These are phyloP conservation scores for Dastarcus helophoroides DNA, from an alignment of 2,888 invertebrate genomes.

Conservation along the genomic window DNA sequence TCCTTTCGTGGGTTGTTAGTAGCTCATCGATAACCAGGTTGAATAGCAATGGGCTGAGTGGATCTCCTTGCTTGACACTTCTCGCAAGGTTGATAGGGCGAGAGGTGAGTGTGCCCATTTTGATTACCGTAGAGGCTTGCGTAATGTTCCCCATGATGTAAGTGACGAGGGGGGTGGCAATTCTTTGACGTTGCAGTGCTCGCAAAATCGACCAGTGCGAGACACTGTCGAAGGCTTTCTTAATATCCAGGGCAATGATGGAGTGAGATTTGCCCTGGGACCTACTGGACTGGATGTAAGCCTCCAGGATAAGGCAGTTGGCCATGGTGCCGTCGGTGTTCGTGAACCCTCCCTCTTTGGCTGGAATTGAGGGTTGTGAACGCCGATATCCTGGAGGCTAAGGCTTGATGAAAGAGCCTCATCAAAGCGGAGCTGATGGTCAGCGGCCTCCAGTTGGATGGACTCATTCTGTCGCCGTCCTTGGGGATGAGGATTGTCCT, in stretches of 20 bases:
- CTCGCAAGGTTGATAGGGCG: constrained; percentile 20
- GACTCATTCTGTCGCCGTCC: constrained; percentile 20
- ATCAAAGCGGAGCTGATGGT: constrained; percentile 25
- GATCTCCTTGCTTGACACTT: constrained; percentile 11
- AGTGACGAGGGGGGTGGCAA: neutral
- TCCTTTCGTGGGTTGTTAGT: constrained; percentile 1
- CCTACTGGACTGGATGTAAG: constrained; percentile 20
- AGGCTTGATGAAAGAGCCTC: constrained; percentile 21
- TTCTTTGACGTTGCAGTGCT: constrained; percentile 19
- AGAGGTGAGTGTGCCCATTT: neutral
- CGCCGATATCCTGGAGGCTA: constrained; percentile 19
- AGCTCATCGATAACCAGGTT: constrained; percentile 10
- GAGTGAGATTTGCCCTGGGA: constrained; percentile 22
- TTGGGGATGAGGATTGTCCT: constrained; percentile 26
- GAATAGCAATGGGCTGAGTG: constrained; percentile 7
- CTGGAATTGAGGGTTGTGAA: constrained; percentile 16
- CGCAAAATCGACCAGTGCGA: constrained; percentile 18
- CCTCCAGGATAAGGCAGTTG: constrained; percentile 22
- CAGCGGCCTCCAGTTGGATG: constrained; percentile 24
- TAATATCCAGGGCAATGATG: constrained; percentile 32
- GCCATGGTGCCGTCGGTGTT: constrained; percentile 24
- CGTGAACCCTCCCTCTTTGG: constrained; percentile 24
- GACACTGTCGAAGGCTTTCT: constrained; percentile 34
- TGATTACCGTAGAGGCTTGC: neutral
- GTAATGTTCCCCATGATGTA: neutral